phyloP scores from a whole-genome alignment of 1,140 invertebrate species.

The Cydia strobilella region DNA sequence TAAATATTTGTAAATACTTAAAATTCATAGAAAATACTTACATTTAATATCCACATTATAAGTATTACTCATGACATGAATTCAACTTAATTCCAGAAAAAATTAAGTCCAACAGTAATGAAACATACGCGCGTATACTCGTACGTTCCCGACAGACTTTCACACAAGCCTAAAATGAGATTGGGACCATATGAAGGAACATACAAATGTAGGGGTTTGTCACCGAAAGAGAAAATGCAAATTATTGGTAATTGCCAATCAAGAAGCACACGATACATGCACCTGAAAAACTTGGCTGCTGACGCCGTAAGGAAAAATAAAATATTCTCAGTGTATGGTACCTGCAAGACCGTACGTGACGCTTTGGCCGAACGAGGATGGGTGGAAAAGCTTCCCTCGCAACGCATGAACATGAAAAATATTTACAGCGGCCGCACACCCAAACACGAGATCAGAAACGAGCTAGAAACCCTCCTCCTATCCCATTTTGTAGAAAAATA shows the following conservation, averaged over 20 bases:
- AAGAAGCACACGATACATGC: slow-evolving; percentile 51
- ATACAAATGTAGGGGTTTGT: slow-evolving; percentile 49
- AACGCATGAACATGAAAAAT: slow-evolving; percentile 61
- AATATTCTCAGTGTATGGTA: slow-evolving; percentile 72
- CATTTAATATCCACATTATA: too few species aligned
- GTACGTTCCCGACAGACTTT: background rate
- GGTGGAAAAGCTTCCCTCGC: slow-evolving; percentile 81
- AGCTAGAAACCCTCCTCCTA: slow-evolving; percentile 72
- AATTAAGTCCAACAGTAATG: background rate
- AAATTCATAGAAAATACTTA: too few species aligned
- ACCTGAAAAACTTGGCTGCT: slow-evolving; percentile 59
- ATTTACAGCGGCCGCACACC: slow-evolving; percentile 62
- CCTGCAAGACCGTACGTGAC: slow-evolving; percentile 70
- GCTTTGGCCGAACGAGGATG: slow-evolving; percentile 81
- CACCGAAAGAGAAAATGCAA: slow-evolving; percentile 63
- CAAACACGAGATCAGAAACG: slow-evolving; percentile 58
- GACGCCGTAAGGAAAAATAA: slow-evolving; percentile 64
- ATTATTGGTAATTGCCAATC: slow-evolving; percentile 62
- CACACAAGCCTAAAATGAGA: background rate
- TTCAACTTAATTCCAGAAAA: background rate
- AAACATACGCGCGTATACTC: background rate
- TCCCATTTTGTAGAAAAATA: slow-evolving; percentile 82
- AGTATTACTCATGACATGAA: too few species aligned
- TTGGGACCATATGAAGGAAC: slow-evolving; percentile 37
- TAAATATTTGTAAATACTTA: too few species aligned